Percentiles rank a stretch among this genome's conserved stretches.
phyloP scores from a whole-genome alignment of 92 coral and sea anemone genomes.

The Anthopleura xanthogrammica region DNA sequence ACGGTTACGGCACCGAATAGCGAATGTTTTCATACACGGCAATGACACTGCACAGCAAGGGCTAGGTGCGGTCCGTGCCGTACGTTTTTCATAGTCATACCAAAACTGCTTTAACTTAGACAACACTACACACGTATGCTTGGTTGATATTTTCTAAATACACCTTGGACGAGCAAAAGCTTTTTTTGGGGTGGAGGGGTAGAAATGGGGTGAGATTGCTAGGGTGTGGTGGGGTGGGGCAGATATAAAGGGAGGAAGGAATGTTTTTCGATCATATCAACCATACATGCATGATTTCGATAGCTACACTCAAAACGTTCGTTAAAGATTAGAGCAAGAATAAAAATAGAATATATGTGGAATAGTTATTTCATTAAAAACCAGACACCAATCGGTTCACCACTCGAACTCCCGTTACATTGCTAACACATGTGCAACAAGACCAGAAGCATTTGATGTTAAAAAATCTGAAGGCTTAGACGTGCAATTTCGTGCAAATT shows the following conservation, averaged over 20 bases:
- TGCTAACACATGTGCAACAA: background rate
- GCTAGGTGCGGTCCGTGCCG: no score
- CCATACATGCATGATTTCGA: background rate
- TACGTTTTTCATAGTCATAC: no score
- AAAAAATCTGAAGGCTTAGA: background rate
- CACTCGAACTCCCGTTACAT: background rate
- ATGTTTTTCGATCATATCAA: background rate
- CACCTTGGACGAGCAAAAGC: background rate
- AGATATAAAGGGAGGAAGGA: background rate
- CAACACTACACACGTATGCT: background rate
- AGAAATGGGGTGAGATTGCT: background rate
- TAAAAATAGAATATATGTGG: slow-evolving; percentile 1
- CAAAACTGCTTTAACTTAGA: background rate
- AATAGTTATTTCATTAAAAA: slow-evolving; percentile 4
- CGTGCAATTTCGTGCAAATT: background rate
- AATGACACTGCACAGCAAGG: no score
- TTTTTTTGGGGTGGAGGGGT: background rate
- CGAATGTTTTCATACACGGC: no score
- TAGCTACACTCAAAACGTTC: background rate
- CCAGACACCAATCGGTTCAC: background rate
- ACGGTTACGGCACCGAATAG: no score
- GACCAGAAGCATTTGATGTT: background rate
- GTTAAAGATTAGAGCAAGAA: background rate
- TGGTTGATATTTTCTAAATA: background rate
- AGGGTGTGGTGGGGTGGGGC: background rate